Evolutionary conservation across 2,888 invertebrate species (phyloP).

Genomic region (Cancer borealis): DNA sequence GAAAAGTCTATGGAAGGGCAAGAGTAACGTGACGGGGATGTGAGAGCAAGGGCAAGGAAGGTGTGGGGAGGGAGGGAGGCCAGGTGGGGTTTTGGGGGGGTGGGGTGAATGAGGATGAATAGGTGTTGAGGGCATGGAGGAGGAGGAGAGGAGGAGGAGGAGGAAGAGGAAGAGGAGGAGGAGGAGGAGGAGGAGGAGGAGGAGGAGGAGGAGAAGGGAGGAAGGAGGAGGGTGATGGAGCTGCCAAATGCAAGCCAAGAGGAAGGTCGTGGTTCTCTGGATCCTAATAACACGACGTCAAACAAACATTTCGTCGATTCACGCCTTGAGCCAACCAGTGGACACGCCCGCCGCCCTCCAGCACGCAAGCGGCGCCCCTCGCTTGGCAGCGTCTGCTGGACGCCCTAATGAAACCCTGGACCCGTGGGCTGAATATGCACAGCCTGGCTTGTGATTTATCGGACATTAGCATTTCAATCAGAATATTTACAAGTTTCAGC

Average conservation of each 20-base stretch:
- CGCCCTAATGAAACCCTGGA: conserved; percentile 59
- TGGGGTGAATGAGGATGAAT: background rate
- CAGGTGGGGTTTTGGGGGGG: background rate
- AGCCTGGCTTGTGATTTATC: conserved; percentile 69
- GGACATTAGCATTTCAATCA: conserved; percentile 71
- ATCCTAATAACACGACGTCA: background rate
- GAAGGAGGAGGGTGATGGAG: background rate
- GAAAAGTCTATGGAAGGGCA: background rate
- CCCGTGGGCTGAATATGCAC: conserved; percentile 62
- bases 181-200: background rate
- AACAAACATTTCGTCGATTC: conserved; percentile 7
- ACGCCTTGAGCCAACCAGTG: background rate
- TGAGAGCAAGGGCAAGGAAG: background rate
- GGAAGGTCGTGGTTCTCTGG: background rate
- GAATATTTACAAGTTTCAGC: conserved; percentile 71
- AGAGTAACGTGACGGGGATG: background rate
- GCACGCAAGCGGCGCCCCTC: conserved; percentile 10
- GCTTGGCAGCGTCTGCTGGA: background rate
- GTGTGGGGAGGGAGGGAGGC: background rate
- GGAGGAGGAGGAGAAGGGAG: background rate
- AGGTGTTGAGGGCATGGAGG: background rate
- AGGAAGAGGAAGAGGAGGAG: background rate
- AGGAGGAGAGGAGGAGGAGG: background rate
- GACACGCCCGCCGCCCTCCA: background rate
- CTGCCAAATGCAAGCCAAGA: background rate